Percentiles rank a stretch among this genome's conserved stretches.
Conservation (phyloP, 92 coral and sea anemone genomes). For the Heliopora coerulea region DNA sequence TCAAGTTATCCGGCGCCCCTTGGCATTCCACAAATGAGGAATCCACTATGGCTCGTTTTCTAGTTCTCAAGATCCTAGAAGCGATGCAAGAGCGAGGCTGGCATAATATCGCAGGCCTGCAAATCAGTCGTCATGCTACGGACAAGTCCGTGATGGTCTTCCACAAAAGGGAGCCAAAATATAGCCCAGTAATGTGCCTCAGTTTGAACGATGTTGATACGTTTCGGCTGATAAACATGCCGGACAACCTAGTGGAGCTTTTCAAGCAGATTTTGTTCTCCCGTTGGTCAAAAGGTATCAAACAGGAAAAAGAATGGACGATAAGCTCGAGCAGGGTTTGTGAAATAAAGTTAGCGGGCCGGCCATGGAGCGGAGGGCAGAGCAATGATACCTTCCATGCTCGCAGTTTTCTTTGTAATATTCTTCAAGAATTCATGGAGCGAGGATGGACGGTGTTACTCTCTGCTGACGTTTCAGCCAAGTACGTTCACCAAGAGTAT, state of each 20-base stretch:
- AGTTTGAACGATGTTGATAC: constrained; percentile 50
- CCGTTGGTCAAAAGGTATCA: constrained; percentile 28
- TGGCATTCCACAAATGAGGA: constrained; percentile 54
- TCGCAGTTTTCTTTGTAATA: constrained; percentile 44
- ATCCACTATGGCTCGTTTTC: constrained; percentile 52
- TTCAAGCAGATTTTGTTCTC: not conserved
- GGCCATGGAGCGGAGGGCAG: constrained; percentile 1
- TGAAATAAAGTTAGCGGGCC: not conserved
- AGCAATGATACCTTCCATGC: constrained; percentile 9
- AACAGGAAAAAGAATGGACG: not conserved
- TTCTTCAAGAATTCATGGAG: constrained; percentile 39
- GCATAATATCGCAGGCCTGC: constrained; percentile 46
- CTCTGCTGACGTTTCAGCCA: constrained; percentile 67
- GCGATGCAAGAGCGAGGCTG: constrained; percentile 55
- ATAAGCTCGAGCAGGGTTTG: not conserved
- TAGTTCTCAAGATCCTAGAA: constrained; percentile 45
- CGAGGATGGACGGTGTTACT: constrained; percentile 41
- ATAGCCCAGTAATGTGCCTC: constrained; percentile 47
- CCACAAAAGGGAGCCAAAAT: constrained; percentile 33
- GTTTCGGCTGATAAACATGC: constrained; percentile 52
- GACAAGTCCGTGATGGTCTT: constrained; percentile 49
- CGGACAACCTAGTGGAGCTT: constrained; percentile 32
- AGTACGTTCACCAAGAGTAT: constrained; percentile 51
- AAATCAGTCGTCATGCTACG: constrained; percentile 35
- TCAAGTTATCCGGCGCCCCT: constrained; percentile 57